phyloP scores from a whole-genome alignment of 2,797 vertebrate genomes.

The Thamnophis elegans region DNA sequence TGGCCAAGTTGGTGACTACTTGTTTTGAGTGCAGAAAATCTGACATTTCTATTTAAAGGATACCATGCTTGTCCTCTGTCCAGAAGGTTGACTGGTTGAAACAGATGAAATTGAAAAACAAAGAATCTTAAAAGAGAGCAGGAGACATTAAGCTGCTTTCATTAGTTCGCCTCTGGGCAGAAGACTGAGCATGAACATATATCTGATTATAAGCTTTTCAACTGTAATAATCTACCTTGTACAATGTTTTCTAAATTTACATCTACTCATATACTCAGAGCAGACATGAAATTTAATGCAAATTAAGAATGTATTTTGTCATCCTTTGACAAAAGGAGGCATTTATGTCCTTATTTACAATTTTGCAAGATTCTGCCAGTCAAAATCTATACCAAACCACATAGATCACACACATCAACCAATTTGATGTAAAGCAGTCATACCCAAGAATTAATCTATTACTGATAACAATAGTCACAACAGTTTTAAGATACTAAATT shows the following conservation, averaged over 20 bases:
- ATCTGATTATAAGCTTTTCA: not conserved
- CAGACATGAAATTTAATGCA: not conserved
- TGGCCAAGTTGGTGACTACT: not conserved
- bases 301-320: not conserved
- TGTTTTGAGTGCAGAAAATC: conserved; percentile 9
- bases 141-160: not conserved
- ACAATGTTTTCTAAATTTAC: not conserved
- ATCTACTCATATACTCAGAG: not conserved
- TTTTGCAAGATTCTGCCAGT: not conserved
- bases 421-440: not conserved
- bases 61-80: not conserved
- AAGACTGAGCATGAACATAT: not conserved
- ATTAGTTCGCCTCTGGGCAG: not conserved
- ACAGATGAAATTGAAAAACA: not conserved
- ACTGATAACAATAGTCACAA: not conserved
- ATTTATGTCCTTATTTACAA: not conserved
- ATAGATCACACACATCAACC: not conserved
- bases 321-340: not conserved
- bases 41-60: not conserved
- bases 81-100: not conserved
- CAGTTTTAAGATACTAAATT: not conserved
- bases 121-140: not conserved
- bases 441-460: not conserved
- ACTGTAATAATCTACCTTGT: not conserved
- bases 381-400: not conserved